These are phyloP conservation scores for Chaenogobius annularis DNA, from an alignment of 2,113 vertebrate genomes.

Conservation along the genomic window DNA sequence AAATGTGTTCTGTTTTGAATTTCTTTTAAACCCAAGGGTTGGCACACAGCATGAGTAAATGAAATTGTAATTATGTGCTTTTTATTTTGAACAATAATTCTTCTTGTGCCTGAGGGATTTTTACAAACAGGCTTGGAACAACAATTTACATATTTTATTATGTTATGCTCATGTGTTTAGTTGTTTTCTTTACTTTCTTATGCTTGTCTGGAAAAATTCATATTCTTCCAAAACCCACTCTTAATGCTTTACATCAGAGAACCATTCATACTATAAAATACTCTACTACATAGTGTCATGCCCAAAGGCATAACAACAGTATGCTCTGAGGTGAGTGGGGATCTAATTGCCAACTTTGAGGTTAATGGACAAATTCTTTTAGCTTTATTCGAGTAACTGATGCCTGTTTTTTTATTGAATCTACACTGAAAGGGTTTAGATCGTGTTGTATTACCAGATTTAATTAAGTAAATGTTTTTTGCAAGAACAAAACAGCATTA, in stretches of 20 bases:
- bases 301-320: background rate
- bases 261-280: background rate
- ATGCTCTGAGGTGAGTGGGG: too few species aligned
- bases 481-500: too few species aligned
- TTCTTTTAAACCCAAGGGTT: constrained; percentile 2
- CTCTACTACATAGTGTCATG: background rate
- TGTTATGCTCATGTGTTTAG: background rate
- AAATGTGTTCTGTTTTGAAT: background rate
- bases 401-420: too few species aligned
- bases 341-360: too few species aligned
- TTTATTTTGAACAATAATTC: constrained; percentile 6
- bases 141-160: constrained; percentile 4
- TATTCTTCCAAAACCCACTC: background rate
- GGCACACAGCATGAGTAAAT: constrained; percentile 1
- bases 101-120: background rate
- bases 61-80: constrained; percentile 3
- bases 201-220: background rate
- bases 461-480: too few species aligned
- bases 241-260: background rate
- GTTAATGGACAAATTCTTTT: too few species aligned
- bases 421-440: too few species aligned
- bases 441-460: too few species aligned
- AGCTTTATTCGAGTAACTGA: too few species aligned
- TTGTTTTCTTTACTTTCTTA: background rate
- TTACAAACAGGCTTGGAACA: background rate